Conservation (phyloP, 2,797 vertebrate species). For the Gambelia wislizenii region DNA sequence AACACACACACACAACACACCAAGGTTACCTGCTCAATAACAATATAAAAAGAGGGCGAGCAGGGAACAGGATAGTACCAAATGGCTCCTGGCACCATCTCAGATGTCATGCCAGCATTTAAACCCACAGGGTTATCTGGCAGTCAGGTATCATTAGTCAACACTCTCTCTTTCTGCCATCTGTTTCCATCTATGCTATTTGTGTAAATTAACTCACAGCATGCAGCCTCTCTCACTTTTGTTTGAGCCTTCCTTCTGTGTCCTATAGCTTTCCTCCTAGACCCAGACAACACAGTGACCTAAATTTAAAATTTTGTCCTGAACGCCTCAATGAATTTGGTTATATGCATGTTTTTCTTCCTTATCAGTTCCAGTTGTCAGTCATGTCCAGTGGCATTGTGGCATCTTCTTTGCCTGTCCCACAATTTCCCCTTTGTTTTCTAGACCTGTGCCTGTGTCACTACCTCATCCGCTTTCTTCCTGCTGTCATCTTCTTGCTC, state of each 20-base stretch:
- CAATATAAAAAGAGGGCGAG: slow-evolving; percentile 37
- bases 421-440: neutral
- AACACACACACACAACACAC: slow-evolving; percentile 18
- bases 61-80: slow-evolving; percentile 55
- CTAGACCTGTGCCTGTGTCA: neutral
- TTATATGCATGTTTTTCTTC: neutral
- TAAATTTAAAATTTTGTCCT: slow-evolving; percentile 47
- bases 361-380: neutral
- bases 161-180: slow-evolving; percentile 64
- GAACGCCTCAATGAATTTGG: slow-evolving; percentile 9
- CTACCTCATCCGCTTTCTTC: neutral
- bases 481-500: neutral
- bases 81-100: slow-evolving; percentile 59
- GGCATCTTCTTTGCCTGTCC: neutral
- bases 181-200: slow-evolving; percentile 75
- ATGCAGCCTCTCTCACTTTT: slow-evolving; percentile 54
- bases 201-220: slow-evolving; percentile 75
- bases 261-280: slow-evolving; percentile 63
- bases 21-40: slow-evolving; percentile 66
- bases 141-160: slow-evolving; percentile 79
- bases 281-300: slow-evolving; percentile 52
- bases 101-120: slow-evolving; percentile 59
- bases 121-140: slow-evolving; percentile 73
- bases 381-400: no score
- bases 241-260: slow-evolving; percentile 61